Conservation (phyloP, 2,797 vertebrate species). For the Hephaestus fuliginosus region DNA sequence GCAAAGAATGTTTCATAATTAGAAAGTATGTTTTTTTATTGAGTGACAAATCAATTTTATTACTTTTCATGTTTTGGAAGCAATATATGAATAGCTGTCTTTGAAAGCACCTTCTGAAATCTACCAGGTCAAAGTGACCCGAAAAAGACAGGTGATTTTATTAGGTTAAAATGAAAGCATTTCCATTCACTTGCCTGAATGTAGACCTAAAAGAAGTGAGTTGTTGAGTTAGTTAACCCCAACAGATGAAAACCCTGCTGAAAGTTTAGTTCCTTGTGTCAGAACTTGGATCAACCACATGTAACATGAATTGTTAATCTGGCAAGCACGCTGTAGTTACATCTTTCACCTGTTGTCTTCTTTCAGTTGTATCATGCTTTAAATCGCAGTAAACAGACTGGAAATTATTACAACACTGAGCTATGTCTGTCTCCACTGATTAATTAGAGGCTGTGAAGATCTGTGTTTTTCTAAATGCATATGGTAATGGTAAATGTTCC, state of each 20-base stretch:
- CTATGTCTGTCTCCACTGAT: conserved; percentile 46
- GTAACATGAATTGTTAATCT: conserved; percentile 53
- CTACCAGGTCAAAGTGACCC: conserved; percentile 27
- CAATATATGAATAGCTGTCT: background rate
- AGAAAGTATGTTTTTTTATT: background rate
- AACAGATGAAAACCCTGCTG: conserved; percentile 39
- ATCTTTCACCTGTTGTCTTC: conserved; percentile 55
- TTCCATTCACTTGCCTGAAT: conserved; percentile 33
- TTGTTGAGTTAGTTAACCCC: conserved; percentile 42
- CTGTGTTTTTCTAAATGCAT: conserved; percentile 12
- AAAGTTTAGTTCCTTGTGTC: conserved; percentile 38
- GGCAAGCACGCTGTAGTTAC: conserved; percentile 40
- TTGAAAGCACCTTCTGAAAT: conserved; percentile 9
- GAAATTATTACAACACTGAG: conserved; percentile 48
- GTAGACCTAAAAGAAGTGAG: conserved; percentile 30
- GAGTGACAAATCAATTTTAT: conserved; percentile 7
- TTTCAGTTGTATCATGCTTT: conserved; percentile 49
- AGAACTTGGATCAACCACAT: conserved; percentile 34
- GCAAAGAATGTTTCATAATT: background rate
- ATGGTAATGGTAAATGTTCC: background rate
- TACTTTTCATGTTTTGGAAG: conserved; percentile 2
- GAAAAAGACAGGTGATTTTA: conserved; percentile 28
- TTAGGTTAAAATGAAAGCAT: conserved; percentile 38
- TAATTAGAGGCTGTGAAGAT: conserved; percentile 28
- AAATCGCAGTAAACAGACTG: conserved; percentile 61